Conservation (phyloP, 2,797 vertebrate species). For the Botia almorhae region DNA sequence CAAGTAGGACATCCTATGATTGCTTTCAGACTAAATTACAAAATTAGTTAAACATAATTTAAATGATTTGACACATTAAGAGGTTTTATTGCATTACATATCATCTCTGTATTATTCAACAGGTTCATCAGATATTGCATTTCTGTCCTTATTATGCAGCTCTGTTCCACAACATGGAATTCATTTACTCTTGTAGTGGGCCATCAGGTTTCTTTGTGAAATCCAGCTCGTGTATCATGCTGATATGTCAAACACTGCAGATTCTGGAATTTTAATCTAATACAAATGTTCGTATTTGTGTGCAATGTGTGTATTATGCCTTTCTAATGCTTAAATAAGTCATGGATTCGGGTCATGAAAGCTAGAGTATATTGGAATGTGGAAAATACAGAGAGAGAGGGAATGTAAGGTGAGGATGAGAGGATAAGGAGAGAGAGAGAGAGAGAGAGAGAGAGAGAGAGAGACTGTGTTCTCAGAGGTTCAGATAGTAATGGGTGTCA, state of each 20-base stretch:
- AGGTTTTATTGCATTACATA: not conserved
- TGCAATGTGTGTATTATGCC: not conserved
- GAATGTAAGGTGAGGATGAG: too few species aligned
- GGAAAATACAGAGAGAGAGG: not conserved
- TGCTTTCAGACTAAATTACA: too few species aligned
- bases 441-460: not conserved
- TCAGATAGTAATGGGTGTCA: constrained; percentile 34
- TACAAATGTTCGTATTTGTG: too few species aligned
- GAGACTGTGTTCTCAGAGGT: constrained; percentile 23
- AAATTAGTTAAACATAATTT: too few species aligned
- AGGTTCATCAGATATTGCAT: not conserved
- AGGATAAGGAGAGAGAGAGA: not conserved
- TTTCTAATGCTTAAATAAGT: not conserved
- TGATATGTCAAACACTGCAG: constrained; percentile 3
- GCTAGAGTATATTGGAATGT: not conserved
- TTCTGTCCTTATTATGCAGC: not conserved
- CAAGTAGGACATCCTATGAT: too few species aligned
- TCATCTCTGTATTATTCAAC: not conserved
- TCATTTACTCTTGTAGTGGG: not conserved
- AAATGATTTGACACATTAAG: not conserved
- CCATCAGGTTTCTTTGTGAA: not conserved
- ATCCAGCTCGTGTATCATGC: too few species aligned
- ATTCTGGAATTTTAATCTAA: constrained; percentile 2
- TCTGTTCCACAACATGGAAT: not conserved
- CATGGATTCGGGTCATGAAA: constrained; percentile 22